phyloP scores from a whole-genome alignment of 2,113 vertebrate species.

The cat (Felis catus) region DNA sequence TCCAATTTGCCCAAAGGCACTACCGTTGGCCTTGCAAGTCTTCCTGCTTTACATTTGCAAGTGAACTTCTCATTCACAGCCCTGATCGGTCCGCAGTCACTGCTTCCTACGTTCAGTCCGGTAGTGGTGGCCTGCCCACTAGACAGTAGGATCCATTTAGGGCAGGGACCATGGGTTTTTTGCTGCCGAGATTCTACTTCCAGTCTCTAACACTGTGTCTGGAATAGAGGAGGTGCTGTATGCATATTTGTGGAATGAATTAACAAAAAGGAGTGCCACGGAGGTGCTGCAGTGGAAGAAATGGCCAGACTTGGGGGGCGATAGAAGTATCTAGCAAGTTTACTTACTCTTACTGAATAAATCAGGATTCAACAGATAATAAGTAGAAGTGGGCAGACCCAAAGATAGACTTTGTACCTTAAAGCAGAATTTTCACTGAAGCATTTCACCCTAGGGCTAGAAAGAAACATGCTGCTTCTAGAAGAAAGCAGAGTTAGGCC shows the following conservation, averaged over 20 bases:
- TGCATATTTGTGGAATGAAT: background rate
- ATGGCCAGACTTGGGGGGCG: background rate
- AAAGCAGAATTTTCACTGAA: background rate
- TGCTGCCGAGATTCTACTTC: background rate
- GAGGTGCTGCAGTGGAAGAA: background rate
- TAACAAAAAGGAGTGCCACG: background rate
- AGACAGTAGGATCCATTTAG: background rate
- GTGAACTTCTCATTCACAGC: background rate
- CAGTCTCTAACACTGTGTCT: background rate
- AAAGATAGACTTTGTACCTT: background rate
- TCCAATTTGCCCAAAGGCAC: background rate
- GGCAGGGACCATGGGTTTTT: background rate
- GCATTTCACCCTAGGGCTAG: constrained; percentile 3
- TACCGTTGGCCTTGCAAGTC: background rate
- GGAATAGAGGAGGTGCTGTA: background rate
- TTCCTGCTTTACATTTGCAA: background rate
- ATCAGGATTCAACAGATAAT: background rate
- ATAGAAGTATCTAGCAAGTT: background rate
- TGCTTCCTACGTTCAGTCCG: background rate
- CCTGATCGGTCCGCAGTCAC: background rate
- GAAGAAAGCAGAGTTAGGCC: constrained; percentile 11
- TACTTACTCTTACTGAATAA: background rate
- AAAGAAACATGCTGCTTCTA: constrained; percentile 1
- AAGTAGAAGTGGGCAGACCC: background rate
- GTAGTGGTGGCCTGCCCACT: background rate